Evolutionary conservation across 2,888 invertebrate species (phyloP).

Genomic region (Steinernema scapterisci): DNA sequence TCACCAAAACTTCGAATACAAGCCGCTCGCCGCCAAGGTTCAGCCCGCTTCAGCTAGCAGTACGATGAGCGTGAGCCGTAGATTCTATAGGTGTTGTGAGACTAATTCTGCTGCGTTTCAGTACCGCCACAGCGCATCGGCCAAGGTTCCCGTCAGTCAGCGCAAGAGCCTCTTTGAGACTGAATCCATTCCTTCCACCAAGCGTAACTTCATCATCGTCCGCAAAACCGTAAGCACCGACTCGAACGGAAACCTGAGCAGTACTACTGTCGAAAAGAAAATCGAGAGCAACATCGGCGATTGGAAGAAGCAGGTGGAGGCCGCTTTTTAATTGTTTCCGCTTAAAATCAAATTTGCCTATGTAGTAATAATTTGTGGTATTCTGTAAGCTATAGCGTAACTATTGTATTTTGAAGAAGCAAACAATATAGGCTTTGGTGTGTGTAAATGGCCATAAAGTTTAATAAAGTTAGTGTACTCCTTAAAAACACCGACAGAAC

Average conservation of each 20-base stretch:
- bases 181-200: background rate
- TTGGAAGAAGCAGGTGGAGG: constrained; percentile 24
- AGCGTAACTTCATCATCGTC: constrained; percentile 17
- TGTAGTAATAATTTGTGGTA: background rate
- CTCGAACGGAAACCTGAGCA: background rate
- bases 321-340: background rate
- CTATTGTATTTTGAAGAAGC: background rate
- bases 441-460: background rate
- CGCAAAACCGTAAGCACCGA: background rate
- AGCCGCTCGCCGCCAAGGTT: background rate
- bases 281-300: background rate
- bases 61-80: constrained; percentile 23
- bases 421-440: background rate
- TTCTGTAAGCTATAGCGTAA: background rate
- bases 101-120: too few species aligned
- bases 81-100: too few species aligned
- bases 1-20: background rate
- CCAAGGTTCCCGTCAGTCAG: constrained; percentile 17
- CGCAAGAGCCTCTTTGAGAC: constrained; percentile 21
- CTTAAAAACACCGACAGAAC: too few species aligned
- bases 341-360: background rate
- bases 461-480: background rate
- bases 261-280: background rate
- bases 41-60: constrained; percentile 10
- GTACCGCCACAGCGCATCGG: constrained; percentile 5